Evolutionary conservation across 2,888 invertebrate genomes (phyloP).

Genomic region (Tachina fera): DNA sequence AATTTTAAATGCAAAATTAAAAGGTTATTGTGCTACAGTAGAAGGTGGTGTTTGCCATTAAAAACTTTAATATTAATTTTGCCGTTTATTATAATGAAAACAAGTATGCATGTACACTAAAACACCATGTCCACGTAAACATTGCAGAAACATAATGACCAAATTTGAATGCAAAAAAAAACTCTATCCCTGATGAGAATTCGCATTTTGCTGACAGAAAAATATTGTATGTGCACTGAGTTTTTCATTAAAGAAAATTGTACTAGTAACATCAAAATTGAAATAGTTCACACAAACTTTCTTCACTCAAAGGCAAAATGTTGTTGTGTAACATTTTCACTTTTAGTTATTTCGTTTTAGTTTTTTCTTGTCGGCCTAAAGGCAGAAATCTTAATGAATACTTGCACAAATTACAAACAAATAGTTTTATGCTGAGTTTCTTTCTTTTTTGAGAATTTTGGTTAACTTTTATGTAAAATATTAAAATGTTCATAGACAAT

Average conservation of each 20-base stretch:
- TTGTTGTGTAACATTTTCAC: constrained; percentile 5
- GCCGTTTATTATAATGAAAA: background rate
- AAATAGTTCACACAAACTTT: constrained; percentile 27
- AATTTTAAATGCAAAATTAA: background rate
- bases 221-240: background rate
- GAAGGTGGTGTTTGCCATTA: background rate
- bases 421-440: constrained; percentile 15
- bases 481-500: constrained; percentile 26
- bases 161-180: constrained; percentile 4
- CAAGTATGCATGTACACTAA: too few relatives aligned
- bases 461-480: constrained; percentile 33
- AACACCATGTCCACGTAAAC: background rate
- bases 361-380: constrained; percentile 5
- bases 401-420: constrained; percentile 21
- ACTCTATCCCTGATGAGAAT: background rate
- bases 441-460: constrained; percentile 17
- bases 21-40: background rate
- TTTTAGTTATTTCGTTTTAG: background rate
- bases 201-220: background rate
- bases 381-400: constrained; percentile 40
- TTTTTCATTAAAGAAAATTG: constrained; percentile 7
- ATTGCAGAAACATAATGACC: background rate
- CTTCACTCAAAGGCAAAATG: constrained; percentile 19
- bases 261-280: constrained; percentile 20
- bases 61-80: background rate